phyloP scores from a whole-genome alignment of 2,888 invertebrate species.

The Drosophila koepferae region DNA sequence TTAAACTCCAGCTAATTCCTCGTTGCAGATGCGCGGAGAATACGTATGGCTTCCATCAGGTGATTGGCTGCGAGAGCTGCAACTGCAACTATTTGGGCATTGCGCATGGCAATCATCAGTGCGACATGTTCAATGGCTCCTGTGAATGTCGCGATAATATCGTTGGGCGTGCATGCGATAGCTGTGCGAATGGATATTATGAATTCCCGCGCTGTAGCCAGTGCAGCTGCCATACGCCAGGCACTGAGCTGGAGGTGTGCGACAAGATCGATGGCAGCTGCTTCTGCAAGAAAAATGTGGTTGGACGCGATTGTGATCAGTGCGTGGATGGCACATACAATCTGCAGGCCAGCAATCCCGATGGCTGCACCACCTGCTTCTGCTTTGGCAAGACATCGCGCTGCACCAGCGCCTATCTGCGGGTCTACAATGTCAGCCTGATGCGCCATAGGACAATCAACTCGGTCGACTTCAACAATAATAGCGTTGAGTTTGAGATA shows the following conservation, averaged over 20 bases:
- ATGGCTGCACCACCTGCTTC: constrained; percentile 98
- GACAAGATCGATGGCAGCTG: constrained; percentile 90
- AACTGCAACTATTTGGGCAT: constrained; percentile 95
- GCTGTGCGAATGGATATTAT: constrained; percentile 93
- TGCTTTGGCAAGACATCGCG: constrained; percentile 97
- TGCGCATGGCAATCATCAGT: constrained; percentile 90
- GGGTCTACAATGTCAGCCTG: constrained; percentile 84
- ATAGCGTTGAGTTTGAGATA: constrained; percentile 74
- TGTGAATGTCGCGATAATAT: constrained; percentile 95
- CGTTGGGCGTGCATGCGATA: constrained; percentile 95
- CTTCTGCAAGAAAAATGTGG: constrained; percentile 91
- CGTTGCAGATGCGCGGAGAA: constrained; percentile 89
- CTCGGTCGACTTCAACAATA: constrained; percentile 71
- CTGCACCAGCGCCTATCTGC: constrained; percentile 91
- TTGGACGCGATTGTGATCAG: constrained; percentile 92
- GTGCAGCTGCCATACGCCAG: constrained; percentile 93
- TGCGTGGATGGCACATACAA: constrained; percentile 97
- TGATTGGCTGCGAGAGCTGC: constrained; percentile 98
- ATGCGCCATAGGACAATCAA: constrained; percentile 79
- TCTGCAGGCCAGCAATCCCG: constrained; percentile 92
- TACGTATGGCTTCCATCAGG: constrained; percentile 96
- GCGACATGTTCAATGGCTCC: constrained; percentile 94
- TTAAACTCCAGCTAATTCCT: neutral
- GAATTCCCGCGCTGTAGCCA: constrained; percentile 95
- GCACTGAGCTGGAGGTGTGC: constrained; percentile 94